Conservation (phyloP, 2,113 vertebrate genomes). For the Sigmodon hispidus region DNA sequence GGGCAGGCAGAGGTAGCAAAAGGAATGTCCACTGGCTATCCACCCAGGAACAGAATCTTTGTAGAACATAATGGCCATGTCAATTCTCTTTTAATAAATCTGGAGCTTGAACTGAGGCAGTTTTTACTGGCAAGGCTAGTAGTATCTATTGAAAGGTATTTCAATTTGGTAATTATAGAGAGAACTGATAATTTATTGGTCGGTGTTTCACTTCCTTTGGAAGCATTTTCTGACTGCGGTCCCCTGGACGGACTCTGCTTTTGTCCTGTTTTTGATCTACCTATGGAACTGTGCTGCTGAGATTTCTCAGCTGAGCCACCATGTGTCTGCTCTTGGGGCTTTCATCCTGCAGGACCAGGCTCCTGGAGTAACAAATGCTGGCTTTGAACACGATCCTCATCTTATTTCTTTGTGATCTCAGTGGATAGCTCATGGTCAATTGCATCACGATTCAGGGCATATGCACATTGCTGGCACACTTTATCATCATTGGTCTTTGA, state of each 20-base stretch:
- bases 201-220: background rate
- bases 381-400: background rate
- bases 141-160: background rate
- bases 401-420: background rate
- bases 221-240: background rate
- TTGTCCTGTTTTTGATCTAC: background rate
- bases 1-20: background rate
- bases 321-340: no score
- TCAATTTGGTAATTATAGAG: background rate
- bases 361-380: background rate
- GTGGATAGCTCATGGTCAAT: background rate
- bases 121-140: background rate
- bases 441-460: background rate
- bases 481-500: background rate
- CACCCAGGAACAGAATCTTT: background rate
- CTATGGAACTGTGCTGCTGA: accelerated
- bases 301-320: accelerated
- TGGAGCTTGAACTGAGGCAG: background rate
- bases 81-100: background rate
- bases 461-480: background rate
- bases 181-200: background rate
- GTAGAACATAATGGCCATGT: background rate
- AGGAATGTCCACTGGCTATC: background rate
- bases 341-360: background rate
- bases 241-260: accelerated